Base-by-base conservation (phyloP, 2,797 vertebrate genomes). In the Neoniphon sammara region DNA sequence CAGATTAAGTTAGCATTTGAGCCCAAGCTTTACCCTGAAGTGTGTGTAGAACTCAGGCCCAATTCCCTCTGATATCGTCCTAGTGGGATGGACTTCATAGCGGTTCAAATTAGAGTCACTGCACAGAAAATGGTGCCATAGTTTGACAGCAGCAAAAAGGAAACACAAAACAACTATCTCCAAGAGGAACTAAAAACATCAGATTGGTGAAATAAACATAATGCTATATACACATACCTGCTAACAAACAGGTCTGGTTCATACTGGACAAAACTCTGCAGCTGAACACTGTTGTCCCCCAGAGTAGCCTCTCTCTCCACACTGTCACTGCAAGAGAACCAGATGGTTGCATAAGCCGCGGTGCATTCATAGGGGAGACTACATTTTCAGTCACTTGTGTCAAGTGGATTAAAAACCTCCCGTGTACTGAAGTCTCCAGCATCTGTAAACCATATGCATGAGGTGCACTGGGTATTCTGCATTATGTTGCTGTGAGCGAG, bases 11-110 rank as follows among this genome's bases (percentile, higher is more conserved):
- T 14, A 52, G 5, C 25, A 57, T 20, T 34, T 12, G 18, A 49
- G 54, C 23, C 12, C 46, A 18, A 17, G 18, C 67, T 21, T 70
- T 91, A 98, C 97, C 96, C 88, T 95, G 78, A 98, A 88, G 12
- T 91, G 94, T 25, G 96, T 97, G 91, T 92, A 91, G 86, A 98
- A 98, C 83, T 98, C 97, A 0, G 97, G 97, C 36, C 95, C 96
- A 4, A 93, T 92, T 8, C 93, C 93, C 53, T 93, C 93, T 10
- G 93, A 95, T 44, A 92, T 91, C 1, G 94, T 90, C 62, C 95
- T 91, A 0, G 92, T 93, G 0, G 96, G 95, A 18, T 96, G 96
- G 47, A 98, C 94, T 87, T 98, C 97, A 0, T 98, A 99, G 65
- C 95, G 95, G 82, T 96, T 96, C 82, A 98, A 88, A 71, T 95